Evolutionary conservation across 2,888 invertebrate species (phyloP).

Genomic region (Apamea monoglypha): DNA sequence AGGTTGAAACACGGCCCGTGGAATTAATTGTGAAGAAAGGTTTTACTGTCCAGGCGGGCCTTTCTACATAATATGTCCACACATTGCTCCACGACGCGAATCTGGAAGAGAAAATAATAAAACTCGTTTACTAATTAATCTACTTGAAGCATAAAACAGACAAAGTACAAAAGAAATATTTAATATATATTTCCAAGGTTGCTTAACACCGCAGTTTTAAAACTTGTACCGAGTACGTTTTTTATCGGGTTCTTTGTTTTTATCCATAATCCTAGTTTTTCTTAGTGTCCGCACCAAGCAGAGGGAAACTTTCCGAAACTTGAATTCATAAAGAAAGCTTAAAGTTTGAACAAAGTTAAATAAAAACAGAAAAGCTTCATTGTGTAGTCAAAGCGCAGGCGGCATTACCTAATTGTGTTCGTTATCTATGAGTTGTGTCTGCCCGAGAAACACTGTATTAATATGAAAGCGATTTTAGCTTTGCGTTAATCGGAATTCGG

Average conservation of each 20-base stretch:
- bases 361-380: slow-evolving; percentile 68
- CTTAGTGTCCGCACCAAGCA: slow-evolving; percentile 64
- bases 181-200: slow-evolving; percentile 51
- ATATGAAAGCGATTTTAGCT: slow-evolving; percentile 78
- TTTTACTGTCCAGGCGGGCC: slow-evolving; percentile 62
- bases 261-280: slow-evolving; percentile 67
- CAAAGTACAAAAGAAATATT: slow-evolving; percentile 26
- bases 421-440: slow-evolving; percentile 56
- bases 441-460: slow-evolving; percentile 67
- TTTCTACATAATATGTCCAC: slow-evolving; percentile 43
- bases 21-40: slow-evolving; percentile 80
- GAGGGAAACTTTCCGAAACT: slow-evolving; percentile 70
- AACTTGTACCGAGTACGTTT: slow-evolving; percentile 55
- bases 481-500: slow-evolving; percentile 87
- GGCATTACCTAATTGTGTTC: slow-evolving; percentile 54
- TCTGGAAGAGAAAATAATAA: slow-evolving; percentile 16
- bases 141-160: slow-evolving; percentile 13
- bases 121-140: slow-evolving; percentile 22
- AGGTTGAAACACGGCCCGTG: slow-evolving; percentile 81
- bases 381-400: slow-evolving; percentile 57
- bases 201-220: slow-evolving; percentile 52
- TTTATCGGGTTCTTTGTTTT: slow-evolving; percentile 62
- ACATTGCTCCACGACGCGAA: slow-evolving; percentile 25
- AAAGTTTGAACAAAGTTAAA: slow-evolving; percentile 70
- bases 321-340: slow-evolving; percentile 71